Percentiles rank a stretch among this genome's conserved stretches.
These are phyloP conservation scores for Galeopterus variegatus DNA, from an alignment of 2,113 vertebrate genomes.

Conservation along the genomic window DNA sequence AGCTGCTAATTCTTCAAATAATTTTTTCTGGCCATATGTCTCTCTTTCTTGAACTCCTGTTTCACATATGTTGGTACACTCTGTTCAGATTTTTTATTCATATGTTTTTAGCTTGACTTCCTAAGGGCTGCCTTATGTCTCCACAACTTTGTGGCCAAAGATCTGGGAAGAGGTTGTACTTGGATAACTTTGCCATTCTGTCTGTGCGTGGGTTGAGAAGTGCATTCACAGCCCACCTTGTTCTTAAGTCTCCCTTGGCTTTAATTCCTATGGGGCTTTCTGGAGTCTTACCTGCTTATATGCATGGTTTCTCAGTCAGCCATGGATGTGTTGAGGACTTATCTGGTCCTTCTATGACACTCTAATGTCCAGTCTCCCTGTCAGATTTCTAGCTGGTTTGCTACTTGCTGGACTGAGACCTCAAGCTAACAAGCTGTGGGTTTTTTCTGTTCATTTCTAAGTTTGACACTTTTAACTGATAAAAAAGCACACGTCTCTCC, in stretches of 20 bases:
- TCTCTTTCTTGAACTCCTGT: background rate
- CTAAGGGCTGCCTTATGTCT: background rate
- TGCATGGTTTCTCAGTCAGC: background rate
- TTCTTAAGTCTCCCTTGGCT: background rate
- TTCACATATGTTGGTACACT: background rate
- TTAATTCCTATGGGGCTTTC: background rate
- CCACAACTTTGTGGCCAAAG: background rate
- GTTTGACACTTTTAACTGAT: background rate
- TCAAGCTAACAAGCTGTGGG: background rate
- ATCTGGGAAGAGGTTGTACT: background rate
- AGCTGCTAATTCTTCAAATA: background rate
- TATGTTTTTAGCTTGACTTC: background rate
- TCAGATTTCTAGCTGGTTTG: background rate
- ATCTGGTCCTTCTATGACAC: fast-evolving
- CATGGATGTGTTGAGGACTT: background rate
- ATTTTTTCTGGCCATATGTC: background rate
- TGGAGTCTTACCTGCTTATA: background rate
- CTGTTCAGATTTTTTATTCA: background rate
- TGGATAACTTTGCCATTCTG: background rate
- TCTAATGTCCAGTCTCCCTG: background rate
- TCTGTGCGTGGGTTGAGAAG: background rate
- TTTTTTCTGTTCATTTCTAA: background rate
- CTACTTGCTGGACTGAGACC: background rate
- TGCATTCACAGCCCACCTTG: background rate
- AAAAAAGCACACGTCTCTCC: background rate